Evolutionary conservation across 2,113 vertebrate species (phyloP), one percentile per base, ranked within the genome.

Genomic region (Dascyllus trimaculatus): DNA sequence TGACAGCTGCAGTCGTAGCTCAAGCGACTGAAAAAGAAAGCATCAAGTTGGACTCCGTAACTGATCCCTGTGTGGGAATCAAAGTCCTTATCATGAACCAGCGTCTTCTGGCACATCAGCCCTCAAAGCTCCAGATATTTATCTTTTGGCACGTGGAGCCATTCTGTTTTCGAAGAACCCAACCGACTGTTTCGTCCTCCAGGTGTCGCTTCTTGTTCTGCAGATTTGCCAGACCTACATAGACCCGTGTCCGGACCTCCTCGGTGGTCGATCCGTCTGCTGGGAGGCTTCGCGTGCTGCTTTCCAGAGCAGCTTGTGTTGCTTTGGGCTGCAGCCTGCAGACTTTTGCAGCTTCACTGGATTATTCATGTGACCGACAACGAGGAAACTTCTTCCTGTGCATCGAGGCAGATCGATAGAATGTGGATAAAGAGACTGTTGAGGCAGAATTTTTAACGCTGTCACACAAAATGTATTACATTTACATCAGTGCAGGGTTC

Each of bases 311-410:
- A 81, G 88, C 72, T 80, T 86, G 88, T 76, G 66, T 26, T 7
- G 65, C 81, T 69, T 56, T 32, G 71, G 80, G 60, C 84, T 83
- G 69, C 64, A 78, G 72, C 75, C 79, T 49, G 49, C 48, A 84
- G 43, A 69, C 84, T 86, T 85, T 73, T 71, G 82, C 40, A 71
- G 78, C 26, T 25, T 46, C 66, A 5, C 17, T 88, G 69, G 72
- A 88, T 82, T 82, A 84, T 86, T 85, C 52, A 88, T 89, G 76
- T 67, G 56, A 56, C 57, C 18, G 21, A 73, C 58, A 77, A 52
- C 52, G 64, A 35, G 5, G 8, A 49, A 15, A 56, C 40, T 78
- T 74, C 15, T 25, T 64, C 45, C 40, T 21, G 53, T 71, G 65
- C 56, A 75, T 17, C 24, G 59, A 66, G 65, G 59, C 82, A 63